A percentile compares a stretch with the other conserved stretches of the same genome.
These are phyloP conservation scores for Arizona elegans DNA, from an alignment of 2,113 vertebrate genomes.

Conservation along the genomic window DNA sequence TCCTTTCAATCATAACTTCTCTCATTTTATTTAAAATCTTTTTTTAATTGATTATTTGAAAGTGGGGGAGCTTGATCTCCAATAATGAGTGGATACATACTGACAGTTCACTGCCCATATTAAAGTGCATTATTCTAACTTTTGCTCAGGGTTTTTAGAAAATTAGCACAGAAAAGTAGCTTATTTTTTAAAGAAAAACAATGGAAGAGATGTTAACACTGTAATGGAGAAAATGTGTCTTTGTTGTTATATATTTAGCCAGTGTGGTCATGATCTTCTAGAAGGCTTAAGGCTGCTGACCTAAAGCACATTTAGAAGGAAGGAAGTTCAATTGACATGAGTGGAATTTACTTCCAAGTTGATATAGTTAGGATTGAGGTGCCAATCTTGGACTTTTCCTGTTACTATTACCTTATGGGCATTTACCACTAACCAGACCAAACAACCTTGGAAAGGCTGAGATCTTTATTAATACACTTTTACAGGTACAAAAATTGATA, in stretches of 20 bases:
- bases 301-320: slow-evolving; percentile 21
- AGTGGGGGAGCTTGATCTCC: slow-evolving; percentile 58
- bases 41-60: slow-evolving; percentile 66
- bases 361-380: slow-evolving; percentile 31
- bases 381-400: slow-evolving; percentile 75
- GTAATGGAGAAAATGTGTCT: slow-evolving; percentile 78
- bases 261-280: slow-evolving; percentile 79
- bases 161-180: slow-evolving; percentile 85
- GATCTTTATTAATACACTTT: slow-evolving; percentile 83
- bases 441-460: slow-evolving; percentile 91
- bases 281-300: slow-evolving; percentile 70
- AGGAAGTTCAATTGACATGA: slow-evolving; percentile 26
- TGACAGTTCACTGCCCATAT: slow-evolving; percentile 89
- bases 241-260: slow-evolving; percentile 80
- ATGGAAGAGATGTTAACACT: slow-evolving; percentile 80
- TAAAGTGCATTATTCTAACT: slow-evolving; percentile 96
- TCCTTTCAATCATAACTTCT: slow-evolving; percentile 51
- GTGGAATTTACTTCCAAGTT: slow-evolving; percentile 30
- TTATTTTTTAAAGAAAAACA: slow-evolving; percentile 80
- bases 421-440: slow-evolving; percentile 98
- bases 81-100: slow-evolving; percentile 82
- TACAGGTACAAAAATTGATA: slow-evolving; percentile 86
- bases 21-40: background rate
- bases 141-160: slow-evolving; percentile 96
- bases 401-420: slow-evolving; percentile 86